A percentile compares a stretch with the other conserved stretches of the same genome.
These are phyloP conservation scores for Acrocyrtus sp. DNA, from an alignment of 2,888 invertebrate genomes.

Conservation along the genomic window DNA sequence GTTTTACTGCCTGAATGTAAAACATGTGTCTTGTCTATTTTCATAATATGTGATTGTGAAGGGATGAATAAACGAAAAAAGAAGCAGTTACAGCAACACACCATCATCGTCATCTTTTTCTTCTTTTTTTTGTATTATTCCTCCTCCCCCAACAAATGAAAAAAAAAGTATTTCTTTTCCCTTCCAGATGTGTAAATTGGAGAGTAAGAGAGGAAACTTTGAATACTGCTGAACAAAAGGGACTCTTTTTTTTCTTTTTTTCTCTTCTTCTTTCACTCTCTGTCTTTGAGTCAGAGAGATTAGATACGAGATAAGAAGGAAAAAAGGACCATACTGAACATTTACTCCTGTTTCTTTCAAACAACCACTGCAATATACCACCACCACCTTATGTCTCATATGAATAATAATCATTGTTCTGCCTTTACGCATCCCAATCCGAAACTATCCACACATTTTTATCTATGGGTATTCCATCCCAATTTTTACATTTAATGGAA, in stretches of 20 bases:
- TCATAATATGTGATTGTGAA: conserved; percentile 3
- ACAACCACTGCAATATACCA: conserved; percentile 22
- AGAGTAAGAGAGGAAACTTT: too few species aligned
- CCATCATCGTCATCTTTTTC: too few species aligned
- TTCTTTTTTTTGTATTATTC: too few species aligned
- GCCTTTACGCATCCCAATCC: too few species aligned
- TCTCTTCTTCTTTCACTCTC: too few species aligned
- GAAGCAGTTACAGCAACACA: not conserved
- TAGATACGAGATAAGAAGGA: conserved; percentile 38
- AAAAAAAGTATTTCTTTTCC: conserved; percentile 22
- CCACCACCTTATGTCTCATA: conserved; percentile 10
- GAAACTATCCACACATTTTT: not conserved
- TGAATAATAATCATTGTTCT: conserved; percentile 46
- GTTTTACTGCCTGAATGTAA: conserved; percentile 14
- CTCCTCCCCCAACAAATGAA: conserved; percentile 39
- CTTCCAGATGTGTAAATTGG: conserved; percentile 42
- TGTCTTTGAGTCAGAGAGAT: conserved; percentile 14
- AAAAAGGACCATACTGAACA: conserved; percentile 46
- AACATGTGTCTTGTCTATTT: conserved; percentile 7
- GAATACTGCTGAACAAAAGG: conserved; percentile 24
- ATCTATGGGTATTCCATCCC: not conserved
- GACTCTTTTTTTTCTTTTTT: conserved; percentile 12
- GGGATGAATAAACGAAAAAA: conserved; percentile 6
- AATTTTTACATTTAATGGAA: conserved; percentile 3
- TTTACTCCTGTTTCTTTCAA: conserved; percentile 22